These are phyloP conservation scores for Falco peregrinus DNA, from an alignment of 2,797 vertebrate genomes.

Conservation along the genomic window DNA sequence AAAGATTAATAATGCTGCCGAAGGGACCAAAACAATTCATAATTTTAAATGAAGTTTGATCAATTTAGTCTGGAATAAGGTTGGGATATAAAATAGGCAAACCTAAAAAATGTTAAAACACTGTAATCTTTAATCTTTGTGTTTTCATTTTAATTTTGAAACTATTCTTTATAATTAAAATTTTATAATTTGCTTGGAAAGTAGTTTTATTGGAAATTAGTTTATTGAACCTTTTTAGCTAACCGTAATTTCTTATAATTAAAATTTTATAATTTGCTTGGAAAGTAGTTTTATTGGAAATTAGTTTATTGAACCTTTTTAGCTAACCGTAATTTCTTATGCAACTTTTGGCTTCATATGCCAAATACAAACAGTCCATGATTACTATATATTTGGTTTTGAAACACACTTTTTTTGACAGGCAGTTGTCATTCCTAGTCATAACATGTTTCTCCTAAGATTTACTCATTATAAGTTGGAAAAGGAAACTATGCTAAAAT, in stretches of 20 bases:
- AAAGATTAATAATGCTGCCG: background rate
- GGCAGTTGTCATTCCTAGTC: background rate
- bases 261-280: background rate
- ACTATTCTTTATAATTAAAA: background rate
- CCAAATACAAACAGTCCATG: background rate
- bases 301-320: background rate
- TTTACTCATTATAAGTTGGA: background rate
- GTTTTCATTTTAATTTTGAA: background rate
- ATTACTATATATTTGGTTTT: background rate
- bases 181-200: background rate
- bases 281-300: background rate
- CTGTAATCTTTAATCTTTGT: background rate
- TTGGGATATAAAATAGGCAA: background rate
- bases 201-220: background rate
- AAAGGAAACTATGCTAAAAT: background rate
- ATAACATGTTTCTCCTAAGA: background rate
- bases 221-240: background rate
- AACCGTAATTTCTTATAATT: background rate
- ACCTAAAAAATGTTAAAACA: background rate
- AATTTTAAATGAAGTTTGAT: background rate
- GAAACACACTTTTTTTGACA: background rate
- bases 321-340: background rate
- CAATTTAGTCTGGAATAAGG: background rate
- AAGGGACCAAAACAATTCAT: background rate
- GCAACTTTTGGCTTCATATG: background rate